phyloP scores from a whole-genome alignment of 2,113 vertebrate species.

The Scalopus aquaticus region DNA sequence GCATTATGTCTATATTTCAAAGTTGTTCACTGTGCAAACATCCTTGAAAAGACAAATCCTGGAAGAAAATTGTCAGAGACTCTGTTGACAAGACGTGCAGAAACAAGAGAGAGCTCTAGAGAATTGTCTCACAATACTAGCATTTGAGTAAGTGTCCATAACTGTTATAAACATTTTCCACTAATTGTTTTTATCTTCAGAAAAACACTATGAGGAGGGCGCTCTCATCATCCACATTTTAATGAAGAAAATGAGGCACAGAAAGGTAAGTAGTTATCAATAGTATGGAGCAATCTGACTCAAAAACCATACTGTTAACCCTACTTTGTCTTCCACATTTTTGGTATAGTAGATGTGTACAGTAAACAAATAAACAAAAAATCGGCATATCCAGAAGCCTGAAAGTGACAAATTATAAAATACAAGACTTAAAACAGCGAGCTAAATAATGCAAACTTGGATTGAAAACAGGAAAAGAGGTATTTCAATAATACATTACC shows the following conservation, averaged over 20 bases:
- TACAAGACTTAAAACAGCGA: not conserved
- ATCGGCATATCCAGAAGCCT: not conserved
- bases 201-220: not conserved
- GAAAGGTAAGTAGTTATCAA: not conserved
- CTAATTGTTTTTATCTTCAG: not conserved
- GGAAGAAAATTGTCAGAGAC: not conserved
- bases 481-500: not conserved
- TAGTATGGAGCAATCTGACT: not conserved
- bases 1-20: not conserved
- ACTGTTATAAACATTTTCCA: not conserved
- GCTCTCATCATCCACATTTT: not conserved
- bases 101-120: not conserved
- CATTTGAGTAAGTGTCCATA: not conserved
- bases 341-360: not conserved
- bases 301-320: not conserved
- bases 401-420: not conserved
- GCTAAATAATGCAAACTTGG: not conserved
- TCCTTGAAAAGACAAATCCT: not conserved
- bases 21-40: not conserved
- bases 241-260: not conserved
- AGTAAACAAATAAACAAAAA: not conserved
- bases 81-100: not conserved
- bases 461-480: not conserved
- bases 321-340: not conserved
- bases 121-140: not conserved